Base-by-base conservation (phyloP, 1,140 invertebrate genomes). In the Drosophila dunni region DNA sequence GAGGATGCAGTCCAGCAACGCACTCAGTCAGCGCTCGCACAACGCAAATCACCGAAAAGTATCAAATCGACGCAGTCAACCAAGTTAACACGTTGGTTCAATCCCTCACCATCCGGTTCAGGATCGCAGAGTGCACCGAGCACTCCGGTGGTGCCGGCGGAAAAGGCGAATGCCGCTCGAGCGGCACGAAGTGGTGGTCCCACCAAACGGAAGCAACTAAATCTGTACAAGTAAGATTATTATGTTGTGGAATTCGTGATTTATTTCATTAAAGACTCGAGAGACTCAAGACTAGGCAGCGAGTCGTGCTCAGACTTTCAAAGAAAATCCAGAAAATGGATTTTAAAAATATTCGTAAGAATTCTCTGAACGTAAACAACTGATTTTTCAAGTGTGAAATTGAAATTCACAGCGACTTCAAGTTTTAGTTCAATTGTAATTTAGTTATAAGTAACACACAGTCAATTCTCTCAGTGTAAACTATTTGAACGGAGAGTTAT, bases 41-140 rank as follows among this genome's bases (percentile, higher is more conserved):
- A 74, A 15, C 81, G 89, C 3, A 91, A 90, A 44, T 91, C 90
- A 3, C 90, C 86, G 1, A 91, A 88, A 45, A 62, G 67, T 1
- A 65, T 70, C 0, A 85, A 80, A 24, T 38, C 70, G 7, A 83
- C 88, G 2, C 91, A 92, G 60, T 71, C 79, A 5, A 92, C 91
- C 1, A 92, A 92, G 57, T 53, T 92, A 3, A 92, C 91, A 0
- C 86, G 91, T 44, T 92, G 91, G 91, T 91, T 92, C 75, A n/a
- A 67, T 29, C 24, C 24, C 10, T 15, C 56, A 7, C 36, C 64
- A 20, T 7, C 57, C 5, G 45, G 75, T 2, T 42, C 76, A 38
- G 62, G 34, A 29, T 89, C 85, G 2, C 56, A 64, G 0, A 84
- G 78, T 48, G 68, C 71, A 0, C 85, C 81, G 0, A 81, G 40